These are phyloP conservation scores for Elachura formosa DNA, from an alignment of 2,113 vertebrate species.

Conservation along the genomic window DNA sequence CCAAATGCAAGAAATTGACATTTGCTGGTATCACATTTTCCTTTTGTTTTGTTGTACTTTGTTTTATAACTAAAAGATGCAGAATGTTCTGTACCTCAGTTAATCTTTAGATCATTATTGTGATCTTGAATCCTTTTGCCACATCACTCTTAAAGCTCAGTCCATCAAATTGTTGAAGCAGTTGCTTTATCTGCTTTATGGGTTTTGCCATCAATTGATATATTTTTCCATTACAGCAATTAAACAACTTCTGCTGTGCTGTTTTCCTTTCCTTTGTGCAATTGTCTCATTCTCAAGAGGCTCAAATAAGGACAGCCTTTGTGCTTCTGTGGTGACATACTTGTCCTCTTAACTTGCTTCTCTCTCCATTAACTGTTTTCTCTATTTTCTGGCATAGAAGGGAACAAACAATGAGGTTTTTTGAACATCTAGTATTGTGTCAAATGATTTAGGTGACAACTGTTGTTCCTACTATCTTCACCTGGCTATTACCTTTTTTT, in stretches of 20 bases:
- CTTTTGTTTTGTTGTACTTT: not conserved
- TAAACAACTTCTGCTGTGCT: not conserved
- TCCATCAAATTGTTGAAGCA: not conserved
- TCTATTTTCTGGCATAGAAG: not conserved
- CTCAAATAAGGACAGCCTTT: constrained; percentile 9
- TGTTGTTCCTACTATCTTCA: not conserved
- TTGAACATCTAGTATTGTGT: not conserved
- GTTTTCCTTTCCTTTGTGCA: not conserved
- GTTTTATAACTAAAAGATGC: not conserved
- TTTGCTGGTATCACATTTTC: not conserved
- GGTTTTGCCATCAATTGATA: not conserved
- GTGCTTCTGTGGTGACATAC: not conserved
- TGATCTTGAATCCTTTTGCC: not conserved
- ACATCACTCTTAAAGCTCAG: not conserved
- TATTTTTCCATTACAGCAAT: not conserved
- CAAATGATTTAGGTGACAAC: not conserved
- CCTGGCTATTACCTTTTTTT: not conserved
- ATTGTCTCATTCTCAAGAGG: not conserved
- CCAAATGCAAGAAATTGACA: not conserved
- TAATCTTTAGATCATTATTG: not conserved
- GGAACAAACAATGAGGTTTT: not conserved
- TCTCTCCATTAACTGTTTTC: not conserved
- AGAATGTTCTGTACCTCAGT: not conserved
- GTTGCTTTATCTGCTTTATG: not conserved
- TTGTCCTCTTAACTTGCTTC: not conserved